Conservation (phyloP, 2,888 invertebrate genomes). For the Acholoe squamosa region DNA sequence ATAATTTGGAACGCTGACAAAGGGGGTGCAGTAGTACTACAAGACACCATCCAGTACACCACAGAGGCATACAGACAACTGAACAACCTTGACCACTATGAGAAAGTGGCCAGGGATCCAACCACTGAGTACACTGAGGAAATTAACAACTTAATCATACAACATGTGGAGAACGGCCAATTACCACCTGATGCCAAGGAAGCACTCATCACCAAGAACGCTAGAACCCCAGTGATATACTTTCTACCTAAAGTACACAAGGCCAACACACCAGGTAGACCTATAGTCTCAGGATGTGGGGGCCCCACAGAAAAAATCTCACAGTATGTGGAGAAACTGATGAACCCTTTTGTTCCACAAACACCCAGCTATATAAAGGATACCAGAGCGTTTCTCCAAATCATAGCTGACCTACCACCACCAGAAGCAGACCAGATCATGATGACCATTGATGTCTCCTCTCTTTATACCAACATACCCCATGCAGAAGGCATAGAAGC, state of each 20-base stretch:
- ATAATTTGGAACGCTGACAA: slow-evolving; percentile 4
- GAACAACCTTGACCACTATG: neutral
- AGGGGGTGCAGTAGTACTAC: slow-evolving; percentile 24
- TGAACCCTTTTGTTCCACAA: neutral
- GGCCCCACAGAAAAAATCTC: slow-evolving; percentile 34
- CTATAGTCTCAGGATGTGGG: slow-evolving; percentile 23
- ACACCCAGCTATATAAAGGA: slow-evolving; percentile 5
- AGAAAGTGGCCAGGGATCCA: neutral
- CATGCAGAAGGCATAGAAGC: slow-evolving; percentile 20
- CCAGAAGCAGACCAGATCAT: neutral
- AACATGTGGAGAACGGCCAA: too few species aligned
- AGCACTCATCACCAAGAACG: neutral
- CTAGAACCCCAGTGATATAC: neutral
- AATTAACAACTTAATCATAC: neutral
- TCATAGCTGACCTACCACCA: neutral
- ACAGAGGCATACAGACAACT: neutral
- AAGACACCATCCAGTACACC: neutral
- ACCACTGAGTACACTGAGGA: neutral
- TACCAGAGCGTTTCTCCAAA: neutral
- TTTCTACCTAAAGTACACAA: slow-evolving; percentile 35
- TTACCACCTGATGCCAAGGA: neutral
- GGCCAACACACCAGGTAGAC: neutral
- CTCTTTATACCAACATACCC: slow-evolving; percentile 40
- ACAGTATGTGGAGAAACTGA: neutral
- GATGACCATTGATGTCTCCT: slow-evolving; percentile 22